A percentile compares a stretch with the other conserved stretches of the same genome.
Evolutionary conservation across 2,888 invertebrate genomes (phyloP).

Genomic region (Glaucopsyche alexis): DNA sequence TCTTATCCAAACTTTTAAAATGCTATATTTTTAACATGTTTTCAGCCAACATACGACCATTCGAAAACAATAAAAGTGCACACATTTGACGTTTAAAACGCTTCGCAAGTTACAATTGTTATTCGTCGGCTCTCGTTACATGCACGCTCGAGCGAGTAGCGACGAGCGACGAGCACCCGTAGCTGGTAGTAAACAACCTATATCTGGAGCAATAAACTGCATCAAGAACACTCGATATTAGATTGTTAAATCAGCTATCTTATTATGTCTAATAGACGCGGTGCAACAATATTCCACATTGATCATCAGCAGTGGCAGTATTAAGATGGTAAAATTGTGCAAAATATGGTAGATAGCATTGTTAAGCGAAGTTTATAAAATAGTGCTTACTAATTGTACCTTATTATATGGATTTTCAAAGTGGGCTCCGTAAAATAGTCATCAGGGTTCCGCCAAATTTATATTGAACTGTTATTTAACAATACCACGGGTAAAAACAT

Average conservation of each 20-base stretch:
- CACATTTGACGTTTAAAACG: not conserved
- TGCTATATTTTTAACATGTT: not conserved
- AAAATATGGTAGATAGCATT: not conserved
- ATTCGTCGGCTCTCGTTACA: conserved; percentile 23
- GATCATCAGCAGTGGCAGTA: not conserved
- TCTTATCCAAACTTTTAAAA: not conserved
- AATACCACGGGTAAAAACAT: too few species aligned
- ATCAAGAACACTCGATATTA: conserved; percentile 66
- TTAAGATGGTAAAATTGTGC: not conserved
- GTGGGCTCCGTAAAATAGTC: too few species aligned
- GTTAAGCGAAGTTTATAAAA: too few species aligned
- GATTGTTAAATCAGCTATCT: conserved; percentile 66
- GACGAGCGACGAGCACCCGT: conserved; percentile 2
- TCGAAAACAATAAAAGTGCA: not conserved
- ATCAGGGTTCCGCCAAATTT: too few species aligned
- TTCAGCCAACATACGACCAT: not conserved
- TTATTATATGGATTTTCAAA: too few species aligned
- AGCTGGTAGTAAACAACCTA: conserved; percentile 64
- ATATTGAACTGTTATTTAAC: too few species aligned
- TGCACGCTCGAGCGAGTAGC: conserved; percentile 8
- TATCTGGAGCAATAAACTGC: conserved; percentile 72
- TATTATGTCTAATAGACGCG: conserved; percentile 48
- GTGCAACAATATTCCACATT: conserved; percentile 10
- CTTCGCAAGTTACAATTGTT: too few species aligned
- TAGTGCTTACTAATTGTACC: too few species aligned